phyloP scores from a whole-genome alignment of 2,797 vertebrate species.

The Melanotaenia trifasciata region DNA sequence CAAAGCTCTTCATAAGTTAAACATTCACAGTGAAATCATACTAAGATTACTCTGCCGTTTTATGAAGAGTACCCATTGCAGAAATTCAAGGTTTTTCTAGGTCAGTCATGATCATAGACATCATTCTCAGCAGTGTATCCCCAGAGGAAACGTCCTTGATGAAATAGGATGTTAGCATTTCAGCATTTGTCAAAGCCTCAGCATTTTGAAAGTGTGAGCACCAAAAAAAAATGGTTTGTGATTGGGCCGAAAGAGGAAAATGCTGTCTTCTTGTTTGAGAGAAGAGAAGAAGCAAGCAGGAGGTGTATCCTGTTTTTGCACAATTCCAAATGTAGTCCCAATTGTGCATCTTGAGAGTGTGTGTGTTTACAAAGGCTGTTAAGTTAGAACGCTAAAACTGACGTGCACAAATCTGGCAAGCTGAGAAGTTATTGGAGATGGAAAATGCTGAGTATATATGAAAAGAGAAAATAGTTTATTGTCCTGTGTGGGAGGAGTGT shows the following conservation, averaged over 20 bases:
- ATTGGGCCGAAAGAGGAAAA: conserved; percentile 26
- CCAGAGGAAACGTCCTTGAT: conserved; percentile 40
- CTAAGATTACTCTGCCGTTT: conserved; percentile 35
- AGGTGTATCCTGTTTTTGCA: conserved; percentile 32
- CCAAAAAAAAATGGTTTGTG: conserved; percentile 22
- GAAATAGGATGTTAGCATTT: conserved; percentile 49
- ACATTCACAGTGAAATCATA: conserved; percentile 41
- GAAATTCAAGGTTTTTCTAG: conserved; percentile 26
- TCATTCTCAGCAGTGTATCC: conserved; percentile 39
- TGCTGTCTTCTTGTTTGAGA: background rate
- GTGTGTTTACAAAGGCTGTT: conserved; percentile 26
- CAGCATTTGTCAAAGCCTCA: conserved; percentile 50
- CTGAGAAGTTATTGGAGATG: conserved; percentile 24
- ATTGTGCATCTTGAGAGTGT: background rate
- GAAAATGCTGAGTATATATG: conserved; percentile 49
- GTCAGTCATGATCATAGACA: conserved; percentile 45
- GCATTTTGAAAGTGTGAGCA: conserved; percentile 41
- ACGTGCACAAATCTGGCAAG: conserved; percentile 41
- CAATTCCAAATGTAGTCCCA: conserved; percentile 24
- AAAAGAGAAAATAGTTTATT: conserved; percentile 44
- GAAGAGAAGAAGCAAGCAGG: background rate
- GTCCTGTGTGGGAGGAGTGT: conserved; percentile 34
- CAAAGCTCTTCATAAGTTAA: conserved; percentile 41
- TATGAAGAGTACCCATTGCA: conserved; percentile 4
- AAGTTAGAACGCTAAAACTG: conserved; percentile 49